phyloP scores from a whole-genome alignment of 2,113 vertebrate genomes.

The Kryptolebias marmoratus region DNA sequence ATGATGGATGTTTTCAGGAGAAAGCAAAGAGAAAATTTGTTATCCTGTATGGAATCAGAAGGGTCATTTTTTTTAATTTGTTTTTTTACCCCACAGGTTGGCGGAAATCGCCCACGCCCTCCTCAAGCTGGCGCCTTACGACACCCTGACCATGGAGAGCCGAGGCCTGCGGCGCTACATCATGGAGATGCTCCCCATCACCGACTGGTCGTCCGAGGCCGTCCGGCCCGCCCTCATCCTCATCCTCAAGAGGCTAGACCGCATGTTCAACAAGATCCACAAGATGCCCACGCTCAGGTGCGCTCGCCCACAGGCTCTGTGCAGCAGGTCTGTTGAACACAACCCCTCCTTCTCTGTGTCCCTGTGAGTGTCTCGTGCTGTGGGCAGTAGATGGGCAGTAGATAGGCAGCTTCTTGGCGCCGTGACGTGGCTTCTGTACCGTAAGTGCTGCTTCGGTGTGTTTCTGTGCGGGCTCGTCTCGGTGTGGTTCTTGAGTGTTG shows the following conservation, averaged over 20 bases:
- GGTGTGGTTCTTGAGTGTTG: conserved; percentile 4
- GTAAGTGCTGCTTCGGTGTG: conserved; percentile 69
- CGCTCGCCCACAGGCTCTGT: conserved; percentile 83
- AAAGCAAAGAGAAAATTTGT: too few species aligned
- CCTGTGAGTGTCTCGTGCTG: conserved; percentile 69
- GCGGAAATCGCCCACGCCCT: conserved; percentile 97
- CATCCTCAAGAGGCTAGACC: conserved; percentile 97
- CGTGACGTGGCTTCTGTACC: conserved; percentile 63
- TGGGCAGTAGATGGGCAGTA: conserved; percentile 61
- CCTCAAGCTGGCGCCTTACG: conserved; percentile 95
- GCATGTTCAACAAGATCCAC: conserved; percentile 99
- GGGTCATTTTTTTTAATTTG: not conserved
- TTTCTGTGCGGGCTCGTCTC: conserved; percentile 40
- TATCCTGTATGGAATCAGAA: too few species aligned
- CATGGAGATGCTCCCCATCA: conserved; percentile 98
- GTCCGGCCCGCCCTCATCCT: conserved; percentile 98
- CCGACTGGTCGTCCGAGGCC: conserved; percentile 95
- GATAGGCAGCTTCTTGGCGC: conserved; percentile 69
- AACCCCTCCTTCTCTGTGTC: conserved; percentile 49
- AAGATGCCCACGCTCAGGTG: conserved; percentile 99
- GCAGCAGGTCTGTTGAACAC: conserved; percentile 81
- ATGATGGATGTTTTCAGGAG: too few species aligned
- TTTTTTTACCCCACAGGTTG: conserved; percentile 78
- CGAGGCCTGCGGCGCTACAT: conserved; percentile 94
- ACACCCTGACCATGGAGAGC: conserved; percentile 98